Conservation (phyloP, 1,140 invertebrate genomes). For the Ceratosolen solmsi region DNA sequence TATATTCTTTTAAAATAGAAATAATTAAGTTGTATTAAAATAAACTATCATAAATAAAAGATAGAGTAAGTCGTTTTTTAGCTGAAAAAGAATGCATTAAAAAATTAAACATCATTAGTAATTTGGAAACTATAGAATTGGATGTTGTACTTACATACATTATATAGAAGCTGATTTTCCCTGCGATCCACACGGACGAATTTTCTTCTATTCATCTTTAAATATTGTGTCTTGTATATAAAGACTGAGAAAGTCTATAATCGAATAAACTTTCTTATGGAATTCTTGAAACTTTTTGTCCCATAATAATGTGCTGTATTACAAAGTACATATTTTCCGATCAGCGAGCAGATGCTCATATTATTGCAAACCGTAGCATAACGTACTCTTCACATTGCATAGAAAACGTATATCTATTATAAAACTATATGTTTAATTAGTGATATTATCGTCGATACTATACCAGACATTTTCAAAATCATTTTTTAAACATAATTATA, state of each 20-base stretch:
- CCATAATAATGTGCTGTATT: background rate
- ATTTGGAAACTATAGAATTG: background rate
- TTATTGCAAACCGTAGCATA: too few species aligned
- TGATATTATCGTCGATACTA: too few species aligned
- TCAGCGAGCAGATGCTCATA: conserved; percentile 16
- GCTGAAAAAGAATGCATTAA: too few species aligned
- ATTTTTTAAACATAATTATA: too few species aligned
- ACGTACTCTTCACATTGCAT: too few species aligned
- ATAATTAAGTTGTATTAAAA: too few species aligned
- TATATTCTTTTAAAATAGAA: too few species aligned
- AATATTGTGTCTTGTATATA: conserved; percentile 14
- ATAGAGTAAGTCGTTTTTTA: too few species aligned
- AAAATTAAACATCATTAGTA: background rate
- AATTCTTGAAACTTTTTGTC: background rate
- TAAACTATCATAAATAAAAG: too few species aligned
- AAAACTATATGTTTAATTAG: too few species aligned
- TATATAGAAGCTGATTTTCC: background rate
- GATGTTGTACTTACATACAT: background rate
- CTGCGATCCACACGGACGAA: conserved; percentile 1
- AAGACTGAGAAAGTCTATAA: background rate
- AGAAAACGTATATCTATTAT: too few species aligned
- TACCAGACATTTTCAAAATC: too few species aligned
- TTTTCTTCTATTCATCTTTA: conserved; percentile 25
- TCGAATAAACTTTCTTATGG: background rate
- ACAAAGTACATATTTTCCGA: conserved; percentile 1